Conservation (phyloP, 2,888 invertebrate genomes). For the Sinohyriopsis cumingii region DNA sequence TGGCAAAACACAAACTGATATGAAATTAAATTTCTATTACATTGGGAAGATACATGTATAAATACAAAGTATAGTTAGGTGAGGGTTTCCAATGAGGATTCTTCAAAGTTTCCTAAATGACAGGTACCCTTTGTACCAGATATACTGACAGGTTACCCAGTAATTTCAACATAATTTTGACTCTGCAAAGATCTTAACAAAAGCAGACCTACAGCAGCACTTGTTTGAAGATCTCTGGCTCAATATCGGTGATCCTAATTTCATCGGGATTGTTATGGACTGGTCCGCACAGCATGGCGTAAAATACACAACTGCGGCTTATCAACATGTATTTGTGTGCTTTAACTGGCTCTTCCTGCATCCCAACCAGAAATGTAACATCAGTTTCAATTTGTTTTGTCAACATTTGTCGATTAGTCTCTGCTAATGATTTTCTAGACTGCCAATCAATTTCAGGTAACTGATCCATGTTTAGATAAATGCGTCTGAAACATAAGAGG, state of each 20-base stretch:
- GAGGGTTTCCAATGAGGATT: too few species aligned
- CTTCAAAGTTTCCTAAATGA: too few species aligned
- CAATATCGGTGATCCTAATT: slow-evolving; percentile 38
- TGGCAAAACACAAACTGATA: too few species aligned
- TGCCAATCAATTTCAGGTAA: slow-evolving; percentile 39
- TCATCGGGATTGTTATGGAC: slow-evolving; percentile 26
- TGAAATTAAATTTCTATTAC: too few species aligned
- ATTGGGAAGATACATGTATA: too few species aligned
- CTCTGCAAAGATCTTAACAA: too few species aligned
- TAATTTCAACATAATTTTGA: too few species aligned
- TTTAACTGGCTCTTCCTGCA: slow-evolving; percentile 12
- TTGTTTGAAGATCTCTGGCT: slow-evolving; percentile 36
- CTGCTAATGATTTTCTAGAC: slow-evolving; percentile 30
- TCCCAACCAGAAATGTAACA: slow-evolving; percentile 42
- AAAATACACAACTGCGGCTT: slow-evolving; percentile 48
- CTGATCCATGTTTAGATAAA: slow-evolving; percentile 1
- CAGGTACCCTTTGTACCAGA: too few species aligned
- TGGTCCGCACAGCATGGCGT: slow-evolving; percentile 43
- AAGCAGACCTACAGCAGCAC: slow-evolving; percentile 37
- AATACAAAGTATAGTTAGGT: too few species aligned
- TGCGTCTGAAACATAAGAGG: too few species aligned
- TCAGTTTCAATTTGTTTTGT: slow-evolving; percentile 37
- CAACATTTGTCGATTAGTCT: slow-evolving; percentile 44
- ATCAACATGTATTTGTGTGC: slow-evolving; percentile 46
- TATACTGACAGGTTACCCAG: too few species aligned